These are phyloP conservation scores for Leucopsar rothschildi DNA, from an alignment of 2,113 vertebrate species.

Conservation along the genomic window DNA sequence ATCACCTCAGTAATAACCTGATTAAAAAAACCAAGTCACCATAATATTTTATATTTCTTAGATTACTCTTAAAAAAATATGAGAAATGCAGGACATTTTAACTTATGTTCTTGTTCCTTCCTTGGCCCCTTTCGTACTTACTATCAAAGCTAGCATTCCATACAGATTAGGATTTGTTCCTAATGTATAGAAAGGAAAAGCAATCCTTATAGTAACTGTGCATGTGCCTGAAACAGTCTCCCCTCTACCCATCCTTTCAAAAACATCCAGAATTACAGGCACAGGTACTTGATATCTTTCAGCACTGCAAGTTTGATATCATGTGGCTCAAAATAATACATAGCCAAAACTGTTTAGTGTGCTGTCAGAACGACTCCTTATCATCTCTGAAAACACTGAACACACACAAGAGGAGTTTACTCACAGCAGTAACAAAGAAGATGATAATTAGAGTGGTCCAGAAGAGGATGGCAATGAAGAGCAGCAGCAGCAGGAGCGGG, in stretches of 20 bases:
- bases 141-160: background rate
- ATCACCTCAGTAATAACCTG: background rate
- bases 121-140: background rate
- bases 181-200: background rate
- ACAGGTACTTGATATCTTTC: background rate
- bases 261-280: background rate
- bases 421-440: constrained; percentile 79
- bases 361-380: background rate
- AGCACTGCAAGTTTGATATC: background rate
- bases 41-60: background rate
- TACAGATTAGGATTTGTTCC: background rate
- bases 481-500: constrained; percentile 85
- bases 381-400: background rate
- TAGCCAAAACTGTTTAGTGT: background rate
- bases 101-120: background rate
- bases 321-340: background rate
- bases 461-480: constrained; percentile 79
- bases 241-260: background rate
- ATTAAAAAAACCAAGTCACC: background rate
- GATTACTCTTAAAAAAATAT: background rate
- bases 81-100: background rate
- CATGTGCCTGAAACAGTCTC: background rate
- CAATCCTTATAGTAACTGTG: background rate
- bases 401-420: constrained; percentile 30
- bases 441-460: constrained; percentile 78